phyloP scores from a whole-genome alignment of 2,888 invertebrate genomes.

The Elegia similella region DNA sequence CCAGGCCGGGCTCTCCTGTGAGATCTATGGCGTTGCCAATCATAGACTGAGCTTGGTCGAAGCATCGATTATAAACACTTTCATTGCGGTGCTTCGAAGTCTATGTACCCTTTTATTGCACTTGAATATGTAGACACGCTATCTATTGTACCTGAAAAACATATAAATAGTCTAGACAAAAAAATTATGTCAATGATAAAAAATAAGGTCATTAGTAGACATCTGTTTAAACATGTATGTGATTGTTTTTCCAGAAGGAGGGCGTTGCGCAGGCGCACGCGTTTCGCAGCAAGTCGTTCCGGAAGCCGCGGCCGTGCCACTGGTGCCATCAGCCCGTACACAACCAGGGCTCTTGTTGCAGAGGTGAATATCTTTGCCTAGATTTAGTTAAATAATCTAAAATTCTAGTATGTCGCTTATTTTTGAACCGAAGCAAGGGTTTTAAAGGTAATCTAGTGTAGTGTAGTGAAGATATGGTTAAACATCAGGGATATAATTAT shows the following conservation, averaged over 20 bases:
- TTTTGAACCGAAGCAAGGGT: not conserved
- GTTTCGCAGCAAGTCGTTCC: conserved; percentile 88
- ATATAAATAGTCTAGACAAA: no score
- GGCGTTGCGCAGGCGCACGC: conserved; percentile 86
- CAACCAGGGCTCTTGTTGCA: conserved; percentile 88
- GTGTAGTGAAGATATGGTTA: no score
- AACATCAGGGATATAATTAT: no score
- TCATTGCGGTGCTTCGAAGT: conserved; percentile 1
- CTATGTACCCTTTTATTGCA: not conserved
- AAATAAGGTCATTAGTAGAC: not conserved
- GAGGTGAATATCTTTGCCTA: conserved; percentile 75
- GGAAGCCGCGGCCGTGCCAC: conserved; percentile 88
- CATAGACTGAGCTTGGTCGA: not conserved
- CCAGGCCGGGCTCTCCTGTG: conserved; percentile 34
- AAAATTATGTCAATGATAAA: not conserved
- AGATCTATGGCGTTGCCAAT: conserved; percentile 29
- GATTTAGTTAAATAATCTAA: not conserved
- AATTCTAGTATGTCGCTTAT: not conserved
- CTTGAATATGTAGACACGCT: not conserved
- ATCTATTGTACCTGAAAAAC: no score
- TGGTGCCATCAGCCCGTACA: conserved; percentile 89
- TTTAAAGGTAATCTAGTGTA: not conserved
- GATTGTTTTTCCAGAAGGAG: conserved; percentile 83
- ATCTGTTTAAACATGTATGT: conserved; percentile 13
- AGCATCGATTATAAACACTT: conserved; percentile 8